A percentile compares a stretch with the other conserved stretches of the same genome.
Conservation (phyloP, 2,888 invertebrate genomes). For the Archaeoteleia sp. region DNA sequence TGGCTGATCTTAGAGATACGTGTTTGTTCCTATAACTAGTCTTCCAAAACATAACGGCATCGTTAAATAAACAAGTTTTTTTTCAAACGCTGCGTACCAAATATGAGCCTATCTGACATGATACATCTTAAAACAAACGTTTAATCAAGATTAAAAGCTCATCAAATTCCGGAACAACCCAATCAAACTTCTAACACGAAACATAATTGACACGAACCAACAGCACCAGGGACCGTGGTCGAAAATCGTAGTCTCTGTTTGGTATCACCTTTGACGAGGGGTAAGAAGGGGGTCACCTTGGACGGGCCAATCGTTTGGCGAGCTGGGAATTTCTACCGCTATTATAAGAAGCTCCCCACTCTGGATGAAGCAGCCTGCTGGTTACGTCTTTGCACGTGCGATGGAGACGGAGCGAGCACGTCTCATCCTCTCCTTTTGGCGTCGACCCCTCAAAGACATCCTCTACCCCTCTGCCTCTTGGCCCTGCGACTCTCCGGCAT, state of each 20-base stretch:
- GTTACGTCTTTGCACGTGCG: conserved; percentile 65
- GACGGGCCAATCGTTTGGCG: conserved; percentile 46
- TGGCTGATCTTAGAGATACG: too few relatives aligned
- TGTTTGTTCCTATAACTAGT: too few relatives aligned
- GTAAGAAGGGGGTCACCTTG: conserved; percentile 40
- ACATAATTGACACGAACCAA: conserved; percentile 41
- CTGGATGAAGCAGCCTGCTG: conserved; percentile 46
- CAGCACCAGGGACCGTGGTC: conserved; percentile 25
- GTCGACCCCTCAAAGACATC: conserved; percentile 39
- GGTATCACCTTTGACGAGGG: conserved; percentile 24
- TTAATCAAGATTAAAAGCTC: conserved; percentile 15
- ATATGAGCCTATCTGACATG: too few relatives aligned
- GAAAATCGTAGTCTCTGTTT: conserved; percentile 20
- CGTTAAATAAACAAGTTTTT: too few relatives aligned
- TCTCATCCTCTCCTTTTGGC: conserved; percentile 34
- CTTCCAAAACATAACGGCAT: too few relatives aligned
- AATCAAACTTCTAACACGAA: conserved; percentile 29
- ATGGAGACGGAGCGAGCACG: conserved; percentile 60
- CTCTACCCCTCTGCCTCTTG: conserved; percentile 37
- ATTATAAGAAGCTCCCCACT: conserved; percentile 52
- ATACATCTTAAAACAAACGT: too few relatives aligned
- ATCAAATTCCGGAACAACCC: too few relatives aligned
- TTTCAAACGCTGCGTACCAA: too few relatives aligned
- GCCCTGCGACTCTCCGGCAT: conserved; percentile 56
- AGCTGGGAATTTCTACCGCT: conserved; percentile 53